Percentiles rank a stretch among this genome's conserved stretches.
Evolutionary conservation across 1,140 invertebrate species (phyloP).

Genomic region (Ylistrum balloti): DNA sequence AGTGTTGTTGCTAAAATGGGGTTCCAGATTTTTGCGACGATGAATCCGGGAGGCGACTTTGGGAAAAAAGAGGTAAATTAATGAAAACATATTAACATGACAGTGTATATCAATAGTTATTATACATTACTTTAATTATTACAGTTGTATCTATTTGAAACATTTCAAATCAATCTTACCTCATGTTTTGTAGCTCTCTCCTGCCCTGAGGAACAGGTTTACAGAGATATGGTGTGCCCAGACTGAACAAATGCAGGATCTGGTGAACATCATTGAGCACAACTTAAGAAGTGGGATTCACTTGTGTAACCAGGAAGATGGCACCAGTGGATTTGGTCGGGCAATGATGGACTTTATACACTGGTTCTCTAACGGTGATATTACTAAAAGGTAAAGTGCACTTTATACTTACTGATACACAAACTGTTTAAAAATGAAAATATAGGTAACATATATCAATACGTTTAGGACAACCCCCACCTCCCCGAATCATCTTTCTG

Average conservation of each 20-base stretch:
- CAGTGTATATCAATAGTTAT: too few relatives aligned
- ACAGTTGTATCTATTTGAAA: too few relatives aligned
- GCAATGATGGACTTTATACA: slow-evolving; percentile 91
- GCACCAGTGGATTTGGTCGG: slow-evolving; percentile 85
- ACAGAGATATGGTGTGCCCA: slow-evolving; percentile 99
- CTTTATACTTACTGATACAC: background rate
- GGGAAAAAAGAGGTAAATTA: slow-evolving; percentile 98
- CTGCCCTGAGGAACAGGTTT: slow-evolving; percentile 97
- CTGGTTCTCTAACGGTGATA: slow-evolving; percentile 88
- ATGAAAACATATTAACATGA: too few relatives aligned
- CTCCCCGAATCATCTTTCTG: too few relatives aligned
- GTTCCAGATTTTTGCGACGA: slow-evolving; percentile 98
- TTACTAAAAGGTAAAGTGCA: slow-evolving; percentile 86
- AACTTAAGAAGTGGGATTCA: slow-evolving; percentile 86
- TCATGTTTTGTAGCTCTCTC: slow-evolving; percentile 89
- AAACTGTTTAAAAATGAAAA: too few relatives aligned
- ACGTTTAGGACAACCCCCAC: too few relatives aligned
- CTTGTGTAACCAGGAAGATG: slow-evolving; percentile 85
- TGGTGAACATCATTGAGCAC: slow-evolving; percentile 90
- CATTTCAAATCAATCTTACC: background rate
- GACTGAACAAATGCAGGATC: slow-evolving; percentile 87
- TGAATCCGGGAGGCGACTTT: slow-evolving; percentile 99
- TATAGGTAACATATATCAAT: too few relatives aligned
- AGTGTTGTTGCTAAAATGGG: slow-evolving; percentile 86
- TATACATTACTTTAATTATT: too few relatives aligned